Conservation (phyloP, 1,140 invertebrate species). For the Ectropis grisescens region DNA sequence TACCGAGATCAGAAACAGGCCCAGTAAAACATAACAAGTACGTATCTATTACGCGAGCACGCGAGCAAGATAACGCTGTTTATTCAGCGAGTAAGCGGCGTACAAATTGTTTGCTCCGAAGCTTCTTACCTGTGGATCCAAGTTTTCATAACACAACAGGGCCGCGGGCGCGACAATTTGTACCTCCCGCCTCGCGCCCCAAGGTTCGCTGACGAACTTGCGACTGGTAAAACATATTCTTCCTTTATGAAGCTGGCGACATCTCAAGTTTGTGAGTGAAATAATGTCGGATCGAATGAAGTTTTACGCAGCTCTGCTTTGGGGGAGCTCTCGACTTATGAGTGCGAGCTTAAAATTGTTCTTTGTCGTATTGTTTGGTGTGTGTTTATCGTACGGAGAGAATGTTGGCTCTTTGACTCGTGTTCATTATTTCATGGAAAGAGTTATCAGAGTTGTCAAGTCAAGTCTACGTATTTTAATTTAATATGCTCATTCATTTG, state of each 20-base stretch:
- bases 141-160: conserved; percentile 52
- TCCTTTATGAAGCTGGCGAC: conserved; percentile 27
- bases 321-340: too few species aligned
- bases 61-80: conserved; percentile 40
- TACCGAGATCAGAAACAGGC: not conserved
- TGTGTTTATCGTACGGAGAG: too few species aligned
- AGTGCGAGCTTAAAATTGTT: too few species aligned
- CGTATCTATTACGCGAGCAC: conserved; percentile 30
- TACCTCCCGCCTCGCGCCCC: conserved; percentile 29
- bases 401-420: too few species aligned
- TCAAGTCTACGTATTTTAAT: too few species aligned
- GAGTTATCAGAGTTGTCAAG: too few species aligned
- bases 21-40: conserved; percentile 23
- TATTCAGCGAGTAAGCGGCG: conserved; percentile 49
- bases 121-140: conserved; percentile 40
- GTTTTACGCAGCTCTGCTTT: too few species aligned
- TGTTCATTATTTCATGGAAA: too few species aligned
- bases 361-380: too few species aligned
- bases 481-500: too few species aligned
- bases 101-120: conserved; percentile 52
- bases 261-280: conserved; percentile 14
- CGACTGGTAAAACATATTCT: conserved; percentile 44
- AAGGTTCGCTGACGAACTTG: conserved; percentile 43
- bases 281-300: too few species aligned
- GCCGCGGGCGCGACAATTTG: conserved; percentile 52